Conservation (phyloP, 2,888 invertebrate species). For the Polylopha cassiicola region DNA sequence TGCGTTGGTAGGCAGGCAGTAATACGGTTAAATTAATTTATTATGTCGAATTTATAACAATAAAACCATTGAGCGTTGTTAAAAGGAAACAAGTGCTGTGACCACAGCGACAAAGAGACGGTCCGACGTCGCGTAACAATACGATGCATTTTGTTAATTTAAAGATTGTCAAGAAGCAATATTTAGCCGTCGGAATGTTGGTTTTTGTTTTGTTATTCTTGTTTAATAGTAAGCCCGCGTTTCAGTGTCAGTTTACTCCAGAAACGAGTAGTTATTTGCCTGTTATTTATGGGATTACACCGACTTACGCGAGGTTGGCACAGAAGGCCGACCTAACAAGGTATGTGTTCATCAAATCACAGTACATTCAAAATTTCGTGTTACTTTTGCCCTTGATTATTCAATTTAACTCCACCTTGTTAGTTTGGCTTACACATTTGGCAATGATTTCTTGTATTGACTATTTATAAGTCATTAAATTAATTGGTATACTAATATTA, state of each 20-base stretch:
- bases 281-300: conserved; percentile 93
- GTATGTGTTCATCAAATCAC: conserved; percentile 55
- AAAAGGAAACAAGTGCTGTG: conserved; percentile 2
- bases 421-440: conserved; percentile 27
- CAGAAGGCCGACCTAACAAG: conserved; percentile 96
- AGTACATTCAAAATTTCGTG: conserved; percentile 38
- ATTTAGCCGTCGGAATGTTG: conserved; percentile 65
- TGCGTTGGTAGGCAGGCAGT: conserved; percentile 11
- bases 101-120: conserved; percentile 2
- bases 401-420: conserved; percentile 18
- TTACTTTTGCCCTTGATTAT: conserved; percentile 54
- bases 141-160: conserved; percentile 65
- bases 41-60: conserved; percentile 14
- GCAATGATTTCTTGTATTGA: conserved; percentile 25
- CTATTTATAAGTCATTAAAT: conserved; percentile 13
- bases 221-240: conserved; percentile 61
- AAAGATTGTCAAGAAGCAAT: conserved; percentile 62
- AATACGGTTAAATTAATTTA: conserved; percentile 10
- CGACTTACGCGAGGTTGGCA: conserved; percentile 90
- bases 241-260: conserved; percentile 63
- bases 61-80: conserved; percentile 8
- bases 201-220: conserved; percentile 65
- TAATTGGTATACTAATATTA: conserved; percentile 1
- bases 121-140: conserved; percentile 30
- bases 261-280: conserved; percentile 72